A percentile compares a stretch with the other conserved stretches of the same genome.
Evolutionary conservation across 2,888 invertebrate species (phyloP).

Genomic region (Phlogophora meticulosa): DNA sequence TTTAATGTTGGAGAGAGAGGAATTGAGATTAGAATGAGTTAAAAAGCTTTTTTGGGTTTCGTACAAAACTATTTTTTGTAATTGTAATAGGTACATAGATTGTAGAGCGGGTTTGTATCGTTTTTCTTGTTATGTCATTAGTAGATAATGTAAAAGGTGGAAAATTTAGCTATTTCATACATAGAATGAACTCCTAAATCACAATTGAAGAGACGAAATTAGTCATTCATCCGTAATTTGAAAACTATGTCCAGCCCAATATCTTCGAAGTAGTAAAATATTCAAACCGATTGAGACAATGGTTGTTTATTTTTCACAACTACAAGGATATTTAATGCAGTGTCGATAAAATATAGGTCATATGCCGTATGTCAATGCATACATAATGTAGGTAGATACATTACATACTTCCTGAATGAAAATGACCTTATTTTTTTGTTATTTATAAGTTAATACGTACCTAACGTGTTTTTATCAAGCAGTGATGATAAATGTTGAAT

Average conservation of each 20-base stretch:
- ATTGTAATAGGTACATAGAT: not conserved
- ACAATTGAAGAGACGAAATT: not conserved
- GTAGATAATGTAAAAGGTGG: not conserved
- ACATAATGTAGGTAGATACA: too few relatives aligned
- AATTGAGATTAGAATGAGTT: not conserved
- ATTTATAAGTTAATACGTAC: conserved; percentile 58
- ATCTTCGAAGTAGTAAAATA: not conserved
- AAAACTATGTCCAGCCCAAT: not conserved
- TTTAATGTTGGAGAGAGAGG: not conserved
- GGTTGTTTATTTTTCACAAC: conserved; percentile 7
- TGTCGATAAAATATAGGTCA: conserved; percentile 56
- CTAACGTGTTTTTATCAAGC: conserved; percentile 39
- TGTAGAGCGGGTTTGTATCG: not conserved
- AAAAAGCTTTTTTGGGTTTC: not conserved
- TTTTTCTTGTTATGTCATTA: not conserved
- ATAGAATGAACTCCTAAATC: not conserved
- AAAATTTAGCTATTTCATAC: not conserved
- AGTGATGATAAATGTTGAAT: conserved; percentile 45
- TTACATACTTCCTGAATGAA: conserved; percentile 72
- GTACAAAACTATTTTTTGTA: not conserved
- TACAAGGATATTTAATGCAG: conserved; percentile 35
- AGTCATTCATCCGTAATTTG: not conserved
- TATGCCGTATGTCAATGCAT: conserved; percentile 34
- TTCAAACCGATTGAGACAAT: conserved; percentile 18
- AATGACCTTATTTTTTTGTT: conserved; percentile 71